phyloP scores from a whole-genome alignment of 2,113 vertebrate species.

The Cyphomyrus discorhynchus region DNA sequence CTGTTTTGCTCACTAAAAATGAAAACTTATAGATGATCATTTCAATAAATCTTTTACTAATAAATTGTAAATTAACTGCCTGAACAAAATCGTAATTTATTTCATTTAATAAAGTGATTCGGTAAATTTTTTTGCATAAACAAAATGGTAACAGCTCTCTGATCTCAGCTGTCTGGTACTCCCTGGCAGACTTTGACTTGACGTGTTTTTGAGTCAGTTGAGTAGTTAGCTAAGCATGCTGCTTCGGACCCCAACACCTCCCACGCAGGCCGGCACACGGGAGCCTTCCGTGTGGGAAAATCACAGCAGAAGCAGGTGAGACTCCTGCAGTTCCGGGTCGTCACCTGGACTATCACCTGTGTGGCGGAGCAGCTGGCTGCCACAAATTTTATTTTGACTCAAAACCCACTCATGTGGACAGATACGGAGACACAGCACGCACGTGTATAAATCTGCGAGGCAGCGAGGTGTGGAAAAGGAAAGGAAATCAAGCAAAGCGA shows the following conservation, averaged over 20 bases:
- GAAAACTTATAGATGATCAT: neutral
- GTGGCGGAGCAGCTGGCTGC: neutral
- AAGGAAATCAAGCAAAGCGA: constrained; percentile 47
- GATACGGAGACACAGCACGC: neutral
- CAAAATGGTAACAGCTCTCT: neutral
- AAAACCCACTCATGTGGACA: neutral
- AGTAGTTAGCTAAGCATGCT: neutral
- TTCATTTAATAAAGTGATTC: neutral
- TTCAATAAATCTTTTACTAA: neutral
- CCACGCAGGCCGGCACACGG: neutral
- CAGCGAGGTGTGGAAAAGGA: constrained; percentile 43
- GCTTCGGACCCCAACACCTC: neutral
- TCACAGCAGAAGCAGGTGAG: neutral
- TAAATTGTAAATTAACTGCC: neutral
- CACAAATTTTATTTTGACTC: neutral
- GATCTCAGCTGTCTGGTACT: neutral
- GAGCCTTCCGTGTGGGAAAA: neutral
- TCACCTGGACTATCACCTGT: neutral
- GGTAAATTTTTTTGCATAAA: neutral
- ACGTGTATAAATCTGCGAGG: neutral
- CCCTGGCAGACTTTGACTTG: neutral
- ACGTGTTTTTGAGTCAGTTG: neutral
- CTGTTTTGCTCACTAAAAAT: neutral
- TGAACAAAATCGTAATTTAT: neutral
- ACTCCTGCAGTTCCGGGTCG: neutral